A percentile compares a stretch with the other conserved stretches of the same genome.
Conservation (phyloP, 1,140 invertebrate species). For the Cydia fagiglandana region DNA sequence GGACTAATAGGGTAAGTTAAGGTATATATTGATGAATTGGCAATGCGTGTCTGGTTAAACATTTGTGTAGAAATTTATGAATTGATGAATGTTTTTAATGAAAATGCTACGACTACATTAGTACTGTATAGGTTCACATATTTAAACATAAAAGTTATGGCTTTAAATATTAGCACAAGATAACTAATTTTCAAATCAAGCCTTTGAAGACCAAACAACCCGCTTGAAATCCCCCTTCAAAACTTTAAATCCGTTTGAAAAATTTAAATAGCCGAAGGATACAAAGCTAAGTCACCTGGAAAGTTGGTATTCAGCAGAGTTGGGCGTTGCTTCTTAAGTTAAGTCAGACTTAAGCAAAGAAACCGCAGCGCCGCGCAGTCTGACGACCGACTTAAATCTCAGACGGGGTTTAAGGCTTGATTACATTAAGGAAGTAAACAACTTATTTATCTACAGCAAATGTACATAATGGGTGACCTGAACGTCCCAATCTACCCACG, state of each 20-base stretch:
- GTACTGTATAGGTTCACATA: too few species aligned
- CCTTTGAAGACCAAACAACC: background rate
- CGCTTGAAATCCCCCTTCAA: constrained; percentile 46
- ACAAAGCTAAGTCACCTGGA: constrained; percentile 63
- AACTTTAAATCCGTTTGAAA: constrained; percentile 65
- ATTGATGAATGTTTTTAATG: background rate
- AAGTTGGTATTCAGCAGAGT: constrained; percentile 63
- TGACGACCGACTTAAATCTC: constrained; percentile 66
- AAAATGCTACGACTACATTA: too few species aligned
- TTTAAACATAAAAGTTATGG: too few species aligned
- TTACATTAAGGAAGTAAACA: constrained; percentile 38
- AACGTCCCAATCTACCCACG: too few species aligned
- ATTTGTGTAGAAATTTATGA: background rate
- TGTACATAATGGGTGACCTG: background rate
- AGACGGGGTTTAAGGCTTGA: constrained; percentile 39
- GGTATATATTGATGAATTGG: background rate
- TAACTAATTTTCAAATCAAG: background rate
- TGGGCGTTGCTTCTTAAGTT: constrained; percentile 64
- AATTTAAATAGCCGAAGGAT: constrained; percentile 51
- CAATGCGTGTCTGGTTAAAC: background rate
- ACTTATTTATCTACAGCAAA: background rate
- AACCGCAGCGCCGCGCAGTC: constrained; percentile 60
- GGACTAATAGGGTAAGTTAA: background rate
- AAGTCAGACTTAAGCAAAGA: constrained; percentile 71
- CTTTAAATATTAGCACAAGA: too few species aligned